Evolutionary conservation across 2,888 invertebrate genomes (phyloP), one percentile per base, ranked within the genome.

Genomic region (Enchytraeus crypticus): DNA sequence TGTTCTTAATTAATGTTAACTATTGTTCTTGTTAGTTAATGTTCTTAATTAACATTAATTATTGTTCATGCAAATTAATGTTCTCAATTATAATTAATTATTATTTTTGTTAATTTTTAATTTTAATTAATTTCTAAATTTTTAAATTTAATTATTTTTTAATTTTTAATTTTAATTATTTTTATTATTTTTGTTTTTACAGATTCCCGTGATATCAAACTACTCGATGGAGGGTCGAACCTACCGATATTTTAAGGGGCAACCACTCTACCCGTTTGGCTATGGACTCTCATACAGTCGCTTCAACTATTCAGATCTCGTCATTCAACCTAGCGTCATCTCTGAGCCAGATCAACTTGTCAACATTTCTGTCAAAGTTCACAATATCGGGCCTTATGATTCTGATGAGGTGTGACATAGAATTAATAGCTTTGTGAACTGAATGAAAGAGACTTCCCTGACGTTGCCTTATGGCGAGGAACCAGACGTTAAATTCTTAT

Each of bases 201-300:
- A 74, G 67, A 62, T 70, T 43, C 68, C 68, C 23, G 59, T 62
- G 2, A 70, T 71, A 33, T 63, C 62, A n/a, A 59, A 70, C 59
- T 70, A 70, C 57, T 62, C 68, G 5, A 77, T 77, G 77, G 67
- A 61, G 45, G 74, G 72, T 4, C 62, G 72, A 32, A 77, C 76
- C 2, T 77, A 77, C 63, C 66, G 77, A 34, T 77, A 76, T 57
- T 72, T 73, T 56, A 56, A 56, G 33, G 72, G 70, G n/a, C 61
- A 66, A 14, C 72, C 73, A 4, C 64, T 67, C 21, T 64, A 71
- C 18, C 71, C 72, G 2, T 74, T 74, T 66, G 69, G 69, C 5
- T 69, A 65, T 53, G 69, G 69, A 11, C 47, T 69, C 51, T 67
- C 69, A 14, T 69, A 69, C 60, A 63, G 56, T 30, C 43, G 23